These are phyloP conservation scores for Agrotis ipsilon DNA, from an alignment of 2,888 invertebrate genomes.

Conservation along the genomic window DNA sequence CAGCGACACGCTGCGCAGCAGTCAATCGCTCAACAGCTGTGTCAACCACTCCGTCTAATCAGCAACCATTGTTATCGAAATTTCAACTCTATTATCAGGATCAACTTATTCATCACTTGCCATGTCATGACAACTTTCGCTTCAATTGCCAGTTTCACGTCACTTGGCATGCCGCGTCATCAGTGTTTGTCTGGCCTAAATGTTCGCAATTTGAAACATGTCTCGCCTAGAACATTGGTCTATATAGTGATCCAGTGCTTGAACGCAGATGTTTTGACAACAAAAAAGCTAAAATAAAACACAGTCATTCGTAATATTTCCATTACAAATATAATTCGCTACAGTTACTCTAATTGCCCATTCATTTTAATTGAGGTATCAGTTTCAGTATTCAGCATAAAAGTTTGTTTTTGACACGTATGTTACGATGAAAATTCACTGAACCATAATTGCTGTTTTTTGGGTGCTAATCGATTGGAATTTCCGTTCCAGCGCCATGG, in stretches of 20 bases:
- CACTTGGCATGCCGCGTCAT: too few relatives aligned
- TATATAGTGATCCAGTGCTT: background rate
- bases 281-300: background rate
- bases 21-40: too few relatives aligned
- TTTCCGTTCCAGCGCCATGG: too few relatives aligned
- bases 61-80: too few relatives aligned
- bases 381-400: background rate
- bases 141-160: too few relatives aligned
- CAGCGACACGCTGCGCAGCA: too few relatives aligned
- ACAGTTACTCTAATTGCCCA: background rate
- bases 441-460: background rate
- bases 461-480: too few relatives aligned
- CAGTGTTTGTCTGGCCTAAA: background rate
- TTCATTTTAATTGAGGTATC: constrained; percentile 20
- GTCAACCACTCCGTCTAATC: too few relatives aligned
- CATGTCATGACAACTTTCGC: too few relatives aligned
- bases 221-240: background rate
- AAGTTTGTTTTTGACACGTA: background rate
- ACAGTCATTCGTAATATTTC: background rate
- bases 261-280: background rate
- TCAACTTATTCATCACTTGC: too few relatives aligned
- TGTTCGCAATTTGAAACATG: background rate
- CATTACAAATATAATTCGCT: constrained; percentile 25
- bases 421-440: background rate
- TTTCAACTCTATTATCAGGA: too few relatives aligned